phyloP scores from a whole-genome alignment of 2,888 invertebrate species.

The Cylindroiulus punctatus region DNA sequence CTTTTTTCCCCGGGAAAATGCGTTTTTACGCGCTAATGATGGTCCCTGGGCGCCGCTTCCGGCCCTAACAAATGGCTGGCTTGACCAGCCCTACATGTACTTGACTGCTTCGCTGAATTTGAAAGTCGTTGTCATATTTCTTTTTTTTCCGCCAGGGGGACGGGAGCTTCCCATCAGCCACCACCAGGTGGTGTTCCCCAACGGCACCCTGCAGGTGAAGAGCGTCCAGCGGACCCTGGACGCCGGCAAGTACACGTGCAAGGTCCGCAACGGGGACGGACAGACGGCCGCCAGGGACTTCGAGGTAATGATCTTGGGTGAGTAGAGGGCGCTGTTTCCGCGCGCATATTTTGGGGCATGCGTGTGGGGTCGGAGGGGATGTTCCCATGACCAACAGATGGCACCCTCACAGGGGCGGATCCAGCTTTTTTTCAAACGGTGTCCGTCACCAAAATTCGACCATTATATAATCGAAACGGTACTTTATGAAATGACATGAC shows the following conservation, averaged over 20 bases:
- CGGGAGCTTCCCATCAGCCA: constrained; percentile 91
- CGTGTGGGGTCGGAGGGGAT: background rate
- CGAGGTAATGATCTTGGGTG: constrained; percentile 97
- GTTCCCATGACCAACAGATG: no score
- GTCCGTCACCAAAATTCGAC: no score
- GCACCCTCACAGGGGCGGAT: no score
- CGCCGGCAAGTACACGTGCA: constrained; percentile 59
- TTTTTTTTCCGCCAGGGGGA: constrained; percentile 70
- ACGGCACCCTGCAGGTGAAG: constrained; percentile 92
- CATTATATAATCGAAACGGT: no score
- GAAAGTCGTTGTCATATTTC: background rate
- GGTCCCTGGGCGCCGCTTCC: background rate
- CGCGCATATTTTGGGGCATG: background rate
- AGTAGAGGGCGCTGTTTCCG: constrained; percentile 68
- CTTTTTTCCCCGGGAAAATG: background rate
- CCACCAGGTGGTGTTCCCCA: constrained; percentile 92
- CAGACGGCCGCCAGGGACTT: constrained; percentile 87
- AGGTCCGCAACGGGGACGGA: constrained; percentile 59
- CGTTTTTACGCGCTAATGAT: background rate
- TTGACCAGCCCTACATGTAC: no score
- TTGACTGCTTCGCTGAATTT: background rate
- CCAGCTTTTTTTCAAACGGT: no score
- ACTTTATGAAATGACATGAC: no score
- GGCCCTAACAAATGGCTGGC: background rate
- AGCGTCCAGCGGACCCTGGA: constrained; percentile 82